phyloP scores from a whole-genome alignment of 2,113 vertebrate genomes.

The Mastomys natalensis region DNA sequence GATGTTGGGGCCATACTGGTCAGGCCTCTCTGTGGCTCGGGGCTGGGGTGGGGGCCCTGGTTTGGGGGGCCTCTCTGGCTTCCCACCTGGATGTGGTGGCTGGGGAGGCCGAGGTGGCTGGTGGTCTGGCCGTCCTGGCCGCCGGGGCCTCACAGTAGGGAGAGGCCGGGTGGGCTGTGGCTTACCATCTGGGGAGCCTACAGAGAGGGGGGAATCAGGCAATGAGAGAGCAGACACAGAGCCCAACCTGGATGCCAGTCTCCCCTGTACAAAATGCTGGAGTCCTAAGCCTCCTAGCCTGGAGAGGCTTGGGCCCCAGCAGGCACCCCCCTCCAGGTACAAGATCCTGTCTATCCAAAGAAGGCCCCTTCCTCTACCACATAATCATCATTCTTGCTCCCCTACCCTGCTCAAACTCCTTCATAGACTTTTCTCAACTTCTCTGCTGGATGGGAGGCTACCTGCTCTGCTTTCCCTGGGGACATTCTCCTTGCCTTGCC shows the following conservation, averaged over 20 bases:
- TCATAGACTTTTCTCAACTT: background rate
- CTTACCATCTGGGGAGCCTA: constrained; percentile 86
- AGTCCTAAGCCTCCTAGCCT: background rate
- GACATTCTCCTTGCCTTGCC: background rate
- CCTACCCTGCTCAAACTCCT: background rate
- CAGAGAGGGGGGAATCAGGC: background rate
- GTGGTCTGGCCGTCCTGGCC: constrained; percentile 89
- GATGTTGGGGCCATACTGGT: constrained; percentile 94
- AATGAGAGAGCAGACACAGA: background rate
- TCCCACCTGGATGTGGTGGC: constrained; percentile 84
- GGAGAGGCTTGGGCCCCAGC: background rate
- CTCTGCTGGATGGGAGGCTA: background rate
- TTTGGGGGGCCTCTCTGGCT: constrained; percentile 89
- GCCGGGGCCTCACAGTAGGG: constrained; percentile 89
- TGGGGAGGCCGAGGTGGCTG: constrained; percentile 83
- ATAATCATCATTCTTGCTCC: background rate
- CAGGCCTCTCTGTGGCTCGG: constrained; percentile 86
- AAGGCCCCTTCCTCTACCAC: no score
- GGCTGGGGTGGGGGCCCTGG: constrained; percentile 88
- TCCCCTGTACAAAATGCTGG: background rate
- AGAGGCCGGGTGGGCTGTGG: constrained; percentile 92
- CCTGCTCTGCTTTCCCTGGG: background rate
- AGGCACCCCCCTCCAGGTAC: background rate
- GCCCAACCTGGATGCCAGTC: background rate
- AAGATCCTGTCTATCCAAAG: background rate